Percentiles rank a stretch among this genome's conserved stretches.
Evolutionary conservation across 2,888 invertebrate genomes (phyloP).

Genomic region (Drosophila maculinotata): DNA sequence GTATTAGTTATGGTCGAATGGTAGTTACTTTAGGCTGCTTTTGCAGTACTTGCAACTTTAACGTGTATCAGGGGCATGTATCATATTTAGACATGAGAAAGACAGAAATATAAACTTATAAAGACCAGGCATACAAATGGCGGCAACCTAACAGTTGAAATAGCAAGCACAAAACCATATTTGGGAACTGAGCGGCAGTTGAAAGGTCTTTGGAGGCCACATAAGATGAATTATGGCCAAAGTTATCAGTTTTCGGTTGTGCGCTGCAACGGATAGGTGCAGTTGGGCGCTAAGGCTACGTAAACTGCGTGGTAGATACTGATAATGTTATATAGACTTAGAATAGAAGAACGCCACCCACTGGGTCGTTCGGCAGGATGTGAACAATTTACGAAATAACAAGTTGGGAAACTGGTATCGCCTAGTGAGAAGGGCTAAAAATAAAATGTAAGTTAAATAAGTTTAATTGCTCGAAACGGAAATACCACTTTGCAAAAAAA

Average conservation of each 20-base stretch:
- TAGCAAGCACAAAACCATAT: slow-evolving; percentile 56
- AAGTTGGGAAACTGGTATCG: slow-evolving; percentile 19
- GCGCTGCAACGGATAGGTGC: slow-evolving; percentile 41
- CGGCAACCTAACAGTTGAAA: slow-evolving; percentile 25
- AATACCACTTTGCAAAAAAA: slow-evolving; percentile 20
- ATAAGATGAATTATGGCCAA: slow-evolving; percentile 74
- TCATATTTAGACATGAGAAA: slow-evolving; percentile 76
- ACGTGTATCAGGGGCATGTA: slow-evolving; percentile 53
- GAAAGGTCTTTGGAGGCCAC: slow-evolving; percentile 67
- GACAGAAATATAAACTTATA: slow-evolving; percentile 76
- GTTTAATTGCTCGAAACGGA: slow-evolving; percentile 60
- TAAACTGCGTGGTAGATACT: slow-evolving; percentile 46
- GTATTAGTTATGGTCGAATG: slow-evolving; percentile 46
- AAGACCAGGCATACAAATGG: slow-evolving; percentile 52
- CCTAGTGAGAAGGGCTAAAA: slow-evolving; percentile 12
- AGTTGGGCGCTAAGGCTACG: slow-evolving; percentile 15
- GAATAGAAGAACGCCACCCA: slow-evolving; percentile 8
- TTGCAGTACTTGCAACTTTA: slow-evolving; percentile 56
- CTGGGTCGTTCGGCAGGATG: slow-evolving; percentile 17
- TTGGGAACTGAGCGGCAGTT: slow-evolving; percentile 73
- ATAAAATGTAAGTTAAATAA: slow-evolving; percentile 56
- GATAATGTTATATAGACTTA: slow-evolving; percentile 57
- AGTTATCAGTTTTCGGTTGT: slow-evolving; percentile 65
- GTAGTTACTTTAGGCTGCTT: slow-evolving; percentile 24
- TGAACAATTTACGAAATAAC: slow-evolving; percentile 45